Percentiles rank a stretch among this genome's conserved stretches.
These are phyloP conservation scores for Channallabes apus DNA, from an alignment of 2,797 vertebrate species.

Conservation along the genomic window DNA sequence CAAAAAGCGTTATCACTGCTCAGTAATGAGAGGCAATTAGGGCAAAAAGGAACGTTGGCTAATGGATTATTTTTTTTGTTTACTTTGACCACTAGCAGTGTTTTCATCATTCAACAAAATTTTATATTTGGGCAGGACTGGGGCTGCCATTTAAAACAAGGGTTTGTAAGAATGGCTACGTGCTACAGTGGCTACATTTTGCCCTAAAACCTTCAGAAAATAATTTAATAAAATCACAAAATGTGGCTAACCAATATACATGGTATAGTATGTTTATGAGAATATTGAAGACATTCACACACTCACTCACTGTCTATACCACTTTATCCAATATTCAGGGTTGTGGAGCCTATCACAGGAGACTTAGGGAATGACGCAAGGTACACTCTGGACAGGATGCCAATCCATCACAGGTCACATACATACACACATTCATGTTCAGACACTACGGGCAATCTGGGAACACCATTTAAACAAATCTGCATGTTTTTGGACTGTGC, in stretches of 20 bases:
- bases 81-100: neutral
- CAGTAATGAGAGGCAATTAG: slow-evolving; percentile 1
- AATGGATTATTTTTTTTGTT: neutral
- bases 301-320: no score
- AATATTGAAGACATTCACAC: neutral
- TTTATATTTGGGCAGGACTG: neutral
- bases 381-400: no score
- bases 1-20: neutral
- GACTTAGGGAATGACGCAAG: no score
- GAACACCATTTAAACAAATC: no score
- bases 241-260: neutral
- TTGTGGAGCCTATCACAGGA: no score
- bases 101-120: neutral
- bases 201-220: neutral
- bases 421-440: no score
- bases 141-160: neutral
- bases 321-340: no score
- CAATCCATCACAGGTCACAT: no score
- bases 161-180: no score
- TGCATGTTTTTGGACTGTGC: no score
- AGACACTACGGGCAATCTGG: no score
- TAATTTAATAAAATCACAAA: neutral
- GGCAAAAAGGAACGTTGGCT: neutral
- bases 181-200: neutral
- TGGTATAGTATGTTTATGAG: neutral